Conservation (phyloP, 2,113 vertebrate genomes). For the Cryptomyrus ogoouensis region DNA sequence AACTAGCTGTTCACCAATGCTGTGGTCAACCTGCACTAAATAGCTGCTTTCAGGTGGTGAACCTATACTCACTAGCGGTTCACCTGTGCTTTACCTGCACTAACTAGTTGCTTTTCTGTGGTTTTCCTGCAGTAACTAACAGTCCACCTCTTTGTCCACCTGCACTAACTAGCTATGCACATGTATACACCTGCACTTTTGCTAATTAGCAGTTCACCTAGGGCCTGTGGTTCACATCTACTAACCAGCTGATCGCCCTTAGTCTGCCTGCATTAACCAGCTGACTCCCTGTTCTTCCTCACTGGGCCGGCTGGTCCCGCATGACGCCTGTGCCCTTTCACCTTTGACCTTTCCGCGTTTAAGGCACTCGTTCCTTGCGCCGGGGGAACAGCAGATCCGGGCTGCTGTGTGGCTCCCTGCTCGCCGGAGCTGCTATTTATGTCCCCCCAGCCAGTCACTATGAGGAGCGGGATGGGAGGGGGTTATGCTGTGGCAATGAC, state of each 20-base stretch:
- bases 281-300: not conserved
- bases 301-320: not conserved
- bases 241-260: not conserved
- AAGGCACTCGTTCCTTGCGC: not conserved
- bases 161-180: not conserved
- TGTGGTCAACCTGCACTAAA: not conserved
- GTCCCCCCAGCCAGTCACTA: not conserved
- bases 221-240: not conserved
- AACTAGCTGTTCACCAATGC: not conserved
- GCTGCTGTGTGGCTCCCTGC: not conserved
- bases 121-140: no score
- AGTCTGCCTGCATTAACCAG: not conserved
- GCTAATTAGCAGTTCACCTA: not conserved
- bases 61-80: no score
- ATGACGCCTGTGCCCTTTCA: not conserved
- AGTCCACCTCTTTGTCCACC: no score
- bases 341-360: not conserved
- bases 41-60: not conserved
- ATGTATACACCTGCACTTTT: not conserved
- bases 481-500: not conserved
- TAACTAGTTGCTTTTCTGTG: no score
- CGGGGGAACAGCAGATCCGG: not conserved
- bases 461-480: no score
- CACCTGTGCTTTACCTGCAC: no score
- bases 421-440: not conserved